A percentile compares a stretch with the other conserved stretches of the same genome.
These are phyloP conservation scores for Oligia strigilis DNA, from an alignment of 2,888 invertebrate species.

Conservation along the genomic window DNA sequence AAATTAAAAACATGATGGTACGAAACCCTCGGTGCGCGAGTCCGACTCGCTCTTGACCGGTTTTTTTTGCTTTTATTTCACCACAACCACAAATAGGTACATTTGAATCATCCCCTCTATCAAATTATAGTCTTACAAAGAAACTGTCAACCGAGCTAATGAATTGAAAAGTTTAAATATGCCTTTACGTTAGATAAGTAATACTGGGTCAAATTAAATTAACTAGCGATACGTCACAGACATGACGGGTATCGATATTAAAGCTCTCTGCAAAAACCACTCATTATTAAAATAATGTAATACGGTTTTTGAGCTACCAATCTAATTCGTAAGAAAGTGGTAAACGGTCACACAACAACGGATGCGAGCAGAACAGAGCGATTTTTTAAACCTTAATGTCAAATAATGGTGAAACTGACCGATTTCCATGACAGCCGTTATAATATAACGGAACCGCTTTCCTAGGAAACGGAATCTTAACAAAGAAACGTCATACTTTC, in stretches of 20 bases:
- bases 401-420: background rate
- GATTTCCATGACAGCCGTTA: background rate
- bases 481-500: background rate
- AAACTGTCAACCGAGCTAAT: conserved; percentile 1
- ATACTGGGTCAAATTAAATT: background rate
- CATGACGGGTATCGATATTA: background rate
- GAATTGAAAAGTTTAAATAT: conserved; percentile 5
- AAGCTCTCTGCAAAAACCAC: background rate
- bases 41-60: too few species aligned
- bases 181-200: background rate
- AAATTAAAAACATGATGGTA: too few species aligned
- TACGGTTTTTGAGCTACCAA: background rate
- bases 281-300: background rate
- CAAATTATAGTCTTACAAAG: background rate
- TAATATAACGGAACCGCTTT: background rate
- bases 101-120: conserved; percentile 3
- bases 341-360: background rate
- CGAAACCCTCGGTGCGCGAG: too few species aligned
- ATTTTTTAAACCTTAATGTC: background rate
- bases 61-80: background rate
- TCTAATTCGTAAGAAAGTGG: background rate
- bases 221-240: background rate
- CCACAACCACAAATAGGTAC: background rate
- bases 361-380: background rate
- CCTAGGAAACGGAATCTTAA: background rate